phyloP scores from a whole-genome alignment of 1,140 invertebrate species.

The Neodiprion fabricii region DNA sequence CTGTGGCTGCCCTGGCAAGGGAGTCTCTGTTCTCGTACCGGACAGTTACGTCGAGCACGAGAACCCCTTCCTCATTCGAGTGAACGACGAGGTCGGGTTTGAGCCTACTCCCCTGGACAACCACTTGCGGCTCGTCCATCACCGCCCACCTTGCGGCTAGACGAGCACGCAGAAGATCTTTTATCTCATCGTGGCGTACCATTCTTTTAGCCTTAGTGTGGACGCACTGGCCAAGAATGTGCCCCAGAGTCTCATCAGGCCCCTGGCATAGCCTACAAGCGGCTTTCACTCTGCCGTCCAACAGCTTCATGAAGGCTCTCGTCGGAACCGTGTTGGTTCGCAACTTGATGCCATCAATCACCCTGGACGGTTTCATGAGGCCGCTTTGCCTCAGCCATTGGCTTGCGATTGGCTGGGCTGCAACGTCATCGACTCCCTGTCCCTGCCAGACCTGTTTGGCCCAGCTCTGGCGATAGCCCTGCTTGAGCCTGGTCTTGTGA shows the following conservation, averaged over 20 bases:
- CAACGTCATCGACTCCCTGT: conserved; percentile 27
- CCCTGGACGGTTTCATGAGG: conserved; percentile 29
- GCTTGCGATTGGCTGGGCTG: conserved; percentile 26
- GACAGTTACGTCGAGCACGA: too few relatives aligned
- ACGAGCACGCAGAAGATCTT: neutral
- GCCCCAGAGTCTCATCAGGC: neutral
- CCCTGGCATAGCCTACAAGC: neutral
- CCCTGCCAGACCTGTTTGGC: conserved; percentile 26
- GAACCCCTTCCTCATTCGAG: too few relatives aligned
- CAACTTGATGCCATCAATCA: neutral
- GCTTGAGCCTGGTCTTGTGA: conserved; percentile 7
- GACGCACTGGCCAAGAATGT: neutral
- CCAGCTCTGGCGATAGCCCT: neutral
- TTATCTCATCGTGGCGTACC: neutral
- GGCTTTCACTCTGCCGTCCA: neutral
- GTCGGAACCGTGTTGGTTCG: neutral
- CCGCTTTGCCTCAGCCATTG: conserved; percentile 23
- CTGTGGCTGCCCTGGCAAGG: too few relatives aligned
- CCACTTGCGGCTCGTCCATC: neutral
- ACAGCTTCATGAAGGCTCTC: neutral
- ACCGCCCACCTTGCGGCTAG: neutral
- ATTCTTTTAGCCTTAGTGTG: neutral
- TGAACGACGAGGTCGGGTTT: too few relatives aligned
- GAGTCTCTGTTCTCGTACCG: too few relatives aligned
- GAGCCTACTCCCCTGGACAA: neutral